Percentiles rank a stretch among this genome's conserved stretches.
Evolutionary conservation across 2,888 invertebrate species (phyloP).

Genomic region (Temnothorax rugatulus): DNA sequence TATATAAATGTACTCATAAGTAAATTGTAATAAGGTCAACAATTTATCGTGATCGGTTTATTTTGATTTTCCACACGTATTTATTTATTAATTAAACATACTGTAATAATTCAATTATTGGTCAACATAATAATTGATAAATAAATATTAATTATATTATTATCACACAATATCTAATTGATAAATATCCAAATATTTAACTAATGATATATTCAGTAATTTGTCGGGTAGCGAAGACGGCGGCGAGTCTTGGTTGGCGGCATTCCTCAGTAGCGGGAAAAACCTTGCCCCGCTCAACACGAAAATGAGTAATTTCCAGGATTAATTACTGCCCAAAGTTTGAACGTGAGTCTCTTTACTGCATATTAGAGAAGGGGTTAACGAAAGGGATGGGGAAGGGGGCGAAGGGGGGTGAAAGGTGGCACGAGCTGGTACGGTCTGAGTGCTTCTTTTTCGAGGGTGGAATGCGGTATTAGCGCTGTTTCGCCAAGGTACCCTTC

Average conservation of each 20-base stretch:
- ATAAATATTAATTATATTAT: constrained; percentile 11
- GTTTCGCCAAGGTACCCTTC: constrained; percentile 72
- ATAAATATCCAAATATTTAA: constrained; percentile 35
- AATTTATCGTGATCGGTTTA: background rate
- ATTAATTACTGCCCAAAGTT: constrained; percentile 71
- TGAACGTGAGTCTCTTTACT: constrained; percentile 69
- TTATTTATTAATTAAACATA: constrained; percentile 1
- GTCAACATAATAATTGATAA: background rate
- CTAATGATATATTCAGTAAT: constrained; percentile 9
- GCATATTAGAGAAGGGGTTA: constrained; percentile 66
- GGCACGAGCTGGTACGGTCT: constrained; percentile 71
- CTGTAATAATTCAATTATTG: constrained; percentile 27
- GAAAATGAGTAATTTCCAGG: constrained; percentile 73
- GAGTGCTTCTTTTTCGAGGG: constrained; percentile 71
- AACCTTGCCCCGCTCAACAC: constrained; percentile 47
- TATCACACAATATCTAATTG: background rate
- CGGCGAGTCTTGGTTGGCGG: background rate
- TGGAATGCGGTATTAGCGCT: constrained; percentile 74
- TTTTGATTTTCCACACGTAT: constrained; percentile 10
- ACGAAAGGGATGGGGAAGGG: constrained; percentile 12
- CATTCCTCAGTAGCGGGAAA: constrained; percentile 27
- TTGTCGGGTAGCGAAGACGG: constrained; percentile 12
- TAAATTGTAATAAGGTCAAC: background rate
- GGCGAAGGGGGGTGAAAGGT: constrained; percentile 66
- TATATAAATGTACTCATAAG: background rate